phyloP scores from a whole-genome alignment of 2,113 vertebrate genomes.

The Callionymus lyra region DNA sequence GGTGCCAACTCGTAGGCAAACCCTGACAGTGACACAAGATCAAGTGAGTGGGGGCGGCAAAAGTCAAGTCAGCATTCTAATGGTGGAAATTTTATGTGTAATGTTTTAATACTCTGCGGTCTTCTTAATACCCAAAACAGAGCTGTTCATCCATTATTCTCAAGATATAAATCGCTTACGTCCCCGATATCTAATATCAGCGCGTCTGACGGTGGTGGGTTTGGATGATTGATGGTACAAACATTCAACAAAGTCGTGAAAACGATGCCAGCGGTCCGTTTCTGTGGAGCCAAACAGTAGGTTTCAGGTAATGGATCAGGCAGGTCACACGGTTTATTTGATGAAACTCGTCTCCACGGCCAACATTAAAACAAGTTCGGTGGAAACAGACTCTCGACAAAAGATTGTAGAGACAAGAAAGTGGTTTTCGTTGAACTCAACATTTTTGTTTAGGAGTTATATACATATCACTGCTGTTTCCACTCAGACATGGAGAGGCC shows the following conservation, averaged over 20 bases:
- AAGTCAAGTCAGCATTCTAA: conserved; percentile 40
- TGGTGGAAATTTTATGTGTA: conserved; percentile 31
- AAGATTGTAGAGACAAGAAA: too few relatives aligned
- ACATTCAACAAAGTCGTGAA: conserved; percentile 28
- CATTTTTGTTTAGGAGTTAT: neutral
- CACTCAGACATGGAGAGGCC: conserved; percentile 20
- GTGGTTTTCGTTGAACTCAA: neutral
- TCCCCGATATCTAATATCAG: conserved; percentile 36
- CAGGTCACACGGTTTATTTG: conserved; percentile 8
- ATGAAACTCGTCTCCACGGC: conserved; percentile 3
- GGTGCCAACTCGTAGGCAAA: conserved; percentile 16
- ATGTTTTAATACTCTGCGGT: conserved; percentile 52
- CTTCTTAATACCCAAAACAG: conserved; percentile 34
- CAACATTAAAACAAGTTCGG: too few relatives aligned
- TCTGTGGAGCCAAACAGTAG: conserved; percentile 10
- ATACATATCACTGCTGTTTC: conserved; percentile 3
- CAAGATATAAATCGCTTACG: conserved; percentile 33
- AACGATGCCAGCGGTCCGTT: conserved; percentile 19
- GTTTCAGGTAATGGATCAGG: conserved; percentile 14
- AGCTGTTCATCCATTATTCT: conserved; percentile 38
- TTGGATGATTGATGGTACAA: conserved; percentile 48
- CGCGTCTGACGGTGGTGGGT: conserved; percentile 35
- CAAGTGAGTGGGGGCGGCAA: conserved; percentile 5
- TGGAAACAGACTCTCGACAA: too few relatives aligned
- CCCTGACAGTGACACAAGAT: conserved; percentile 7